These are phyloP conservation scores for Ecdyonurus torrentis DNA, from an alignment of 2,888 invertebrate genomes.

Conservation along the genomic window DNA sequence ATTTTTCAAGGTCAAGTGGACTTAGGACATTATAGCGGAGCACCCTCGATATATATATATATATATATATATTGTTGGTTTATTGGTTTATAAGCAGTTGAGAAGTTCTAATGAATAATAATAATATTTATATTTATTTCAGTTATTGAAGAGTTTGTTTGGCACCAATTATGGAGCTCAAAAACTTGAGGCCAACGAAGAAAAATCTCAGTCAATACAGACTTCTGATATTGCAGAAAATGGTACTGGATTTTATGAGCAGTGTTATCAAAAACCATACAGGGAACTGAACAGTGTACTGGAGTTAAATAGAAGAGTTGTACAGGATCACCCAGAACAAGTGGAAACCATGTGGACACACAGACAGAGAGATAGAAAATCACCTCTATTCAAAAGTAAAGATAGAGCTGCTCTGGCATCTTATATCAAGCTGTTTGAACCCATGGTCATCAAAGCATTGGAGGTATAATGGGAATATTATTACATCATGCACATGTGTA, in stretches of 20 bases:
- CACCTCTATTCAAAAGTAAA: constrained; percentile 19
- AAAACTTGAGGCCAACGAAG: constrained; percentile 17
- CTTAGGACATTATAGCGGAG: too few relatives aligned
- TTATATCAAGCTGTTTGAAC: constrained; percentile 85
- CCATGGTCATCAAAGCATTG: constrained; percentile 83
- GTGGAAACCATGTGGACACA: background rate
- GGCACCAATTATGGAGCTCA: constrained; percentile 48
- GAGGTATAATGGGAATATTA: constrained; percentile 36
- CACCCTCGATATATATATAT: too few relatives aligned
- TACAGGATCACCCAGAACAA: background rate
- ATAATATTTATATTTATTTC: too few relatives aligned
- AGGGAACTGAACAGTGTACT: background rate
- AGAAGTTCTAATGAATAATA: too few relatives aligned
- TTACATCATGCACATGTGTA: constrained; percentile 5
- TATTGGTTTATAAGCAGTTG: too few relatives aligned
- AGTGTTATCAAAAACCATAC: background rate
- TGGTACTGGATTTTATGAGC: background rate
- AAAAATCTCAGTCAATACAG: too few relatives aligned
- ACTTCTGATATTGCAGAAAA: too few relatives aligned
- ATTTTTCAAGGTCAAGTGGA: too few relatives aligned
- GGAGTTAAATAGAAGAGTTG: background rate
- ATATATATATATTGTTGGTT: too few relatives aligned
- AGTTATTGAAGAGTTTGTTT: constrained; percentile 49
- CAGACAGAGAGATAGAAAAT: background rate
- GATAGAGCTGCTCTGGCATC: constrained; percentile 47